phyloP scores from a whole-genome alignment of 1,140 invertebrate species.

The Cydia strobilella region DNA sequence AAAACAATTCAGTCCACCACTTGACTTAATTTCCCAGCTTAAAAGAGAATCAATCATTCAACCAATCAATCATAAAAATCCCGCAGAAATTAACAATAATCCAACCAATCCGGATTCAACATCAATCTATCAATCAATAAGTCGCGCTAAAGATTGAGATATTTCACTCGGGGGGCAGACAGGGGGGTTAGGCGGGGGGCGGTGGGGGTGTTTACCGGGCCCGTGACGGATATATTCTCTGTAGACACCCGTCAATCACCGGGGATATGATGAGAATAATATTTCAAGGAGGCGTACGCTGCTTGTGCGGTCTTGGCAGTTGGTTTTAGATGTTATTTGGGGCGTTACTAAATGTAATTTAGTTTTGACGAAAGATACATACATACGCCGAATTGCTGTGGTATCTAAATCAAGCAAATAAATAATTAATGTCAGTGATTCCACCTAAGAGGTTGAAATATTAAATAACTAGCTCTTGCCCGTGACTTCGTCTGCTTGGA shows the following conservation, averaged over 20 bases:
- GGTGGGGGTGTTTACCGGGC: conserved; percentile 53
- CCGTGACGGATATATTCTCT: conserved; percentile 75
- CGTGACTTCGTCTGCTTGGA: no score
- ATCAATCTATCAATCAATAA: conserved; percentile 76
- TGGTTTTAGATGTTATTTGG: conserved; percentile 31
- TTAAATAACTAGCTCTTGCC: no score
- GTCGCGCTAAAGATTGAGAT: conserved; percentile 75
- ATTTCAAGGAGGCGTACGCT: conserved; percentile 56
- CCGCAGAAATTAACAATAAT: conserved; percentile 13
- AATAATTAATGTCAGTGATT: no score
- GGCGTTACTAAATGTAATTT: background rate
- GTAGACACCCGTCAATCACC: conserved; percentile 77
- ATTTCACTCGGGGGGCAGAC: conserved; percentile 55
- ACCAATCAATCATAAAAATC: conserved; percentile 28
- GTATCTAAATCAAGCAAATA: background rate
- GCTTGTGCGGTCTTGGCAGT: conserved; percentile 52
- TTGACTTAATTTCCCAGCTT: background rate
- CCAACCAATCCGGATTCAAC: conserved; percentile 18
- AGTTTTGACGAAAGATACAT: background rate
- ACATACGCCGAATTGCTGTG: background rate
- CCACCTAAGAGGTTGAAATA: no score
- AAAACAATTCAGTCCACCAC: background rate
- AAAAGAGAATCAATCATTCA: background rate
- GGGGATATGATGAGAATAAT: conserved; percentile 77
- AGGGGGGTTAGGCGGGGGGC: conserved; percentile 33